Percentiles rank a stretch among this genome's conserved stretches.
These are phyloP conservation scores for Trichomycterus rosablanca DNA, from an alignment of 2,113 vertebrate genomes.

Conservation along the genomic window DNA sequence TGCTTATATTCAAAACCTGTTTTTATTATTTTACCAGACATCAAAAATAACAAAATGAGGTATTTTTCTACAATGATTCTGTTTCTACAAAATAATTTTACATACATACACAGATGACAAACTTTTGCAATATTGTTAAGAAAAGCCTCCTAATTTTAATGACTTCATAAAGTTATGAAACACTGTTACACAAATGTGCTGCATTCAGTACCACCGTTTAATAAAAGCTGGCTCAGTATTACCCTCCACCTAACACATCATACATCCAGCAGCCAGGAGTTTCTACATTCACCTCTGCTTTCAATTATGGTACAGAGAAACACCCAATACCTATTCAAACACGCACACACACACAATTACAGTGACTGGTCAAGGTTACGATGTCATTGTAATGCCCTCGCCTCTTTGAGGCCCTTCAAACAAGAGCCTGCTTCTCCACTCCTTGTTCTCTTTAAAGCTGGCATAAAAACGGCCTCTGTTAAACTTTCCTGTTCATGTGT, in stretches of 20 bases:
- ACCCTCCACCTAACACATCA: slow-evolving; percentile 16
- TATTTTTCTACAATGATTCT: too few relatives aligned
- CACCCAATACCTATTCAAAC: background rate
- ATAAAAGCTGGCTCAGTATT: background rate
- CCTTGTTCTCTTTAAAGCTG: slow-evolving; percentile 7
- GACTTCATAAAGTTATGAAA: too few relatives aligned
- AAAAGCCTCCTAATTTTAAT: too few relatives aligned
- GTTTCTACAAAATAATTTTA: too few relatives aligned
- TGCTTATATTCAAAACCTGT: too few relatives aligned
- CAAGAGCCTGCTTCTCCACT: background rate
- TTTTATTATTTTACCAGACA: too few relatives aligned
- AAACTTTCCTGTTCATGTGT: background rate
- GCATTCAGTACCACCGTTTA: background rate
- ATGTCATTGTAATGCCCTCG: slow-evolving; percentile 3
- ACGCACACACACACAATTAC: background rate
- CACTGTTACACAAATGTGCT: background rate
- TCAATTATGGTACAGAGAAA: slow-evolving; percentile 17
- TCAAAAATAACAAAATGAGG: too few relatives aligned
- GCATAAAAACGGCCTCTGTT: background rate
- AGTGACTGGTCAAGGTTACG: slow-evolving; percentile 13
- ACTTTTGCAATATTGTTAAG: too few relatives aligned
- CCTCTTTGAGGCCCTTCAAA: slow-evolving; percentile 12
- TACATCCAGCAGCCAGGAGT: slow-evolving; percentile 3
- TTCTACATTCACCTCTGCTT: slow-evolving; percentile 20
- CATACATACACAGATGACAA: too few relatives aligned